phyloP scores from a whole-genome alignment of 2,113 vertebrate species.

The Phrynocephalus versicolor region DNA sequence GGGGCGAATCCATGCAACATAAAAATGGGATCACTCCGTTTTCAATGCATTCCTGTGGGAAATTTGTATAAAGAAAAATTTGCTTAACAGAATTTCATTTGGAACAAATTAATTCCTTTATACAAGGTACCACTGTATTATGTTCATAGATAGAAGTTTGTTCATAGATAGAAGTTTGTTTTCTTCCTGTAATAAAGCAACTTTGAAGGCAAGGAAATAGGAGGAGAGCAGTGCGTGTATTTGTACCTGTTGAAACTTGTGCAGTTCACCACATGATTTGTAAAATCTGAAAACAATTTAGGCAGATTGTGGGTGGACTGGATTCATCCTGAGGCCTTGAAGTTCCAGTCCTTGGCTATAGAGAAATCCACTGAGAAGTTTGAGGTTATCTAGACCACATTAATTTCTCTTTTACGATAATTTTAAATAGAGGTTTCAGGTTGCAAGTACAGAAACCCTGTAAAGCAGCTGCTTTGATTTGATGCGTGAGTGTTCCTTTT shows the following conservation, averaged over 20 bases:
- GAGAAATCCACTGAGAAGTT: neutral
- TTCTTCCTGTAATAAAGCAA: neutral
- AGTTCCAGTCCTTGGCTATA: neutral
- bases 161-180: neutral
- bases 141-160: neutral
- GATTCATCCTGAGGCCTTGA: neutral
- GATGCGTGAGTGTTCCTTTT: conserved; percentile 25
- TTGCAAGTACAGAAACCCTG: neutral
- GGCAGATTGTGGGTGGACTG: neutral
- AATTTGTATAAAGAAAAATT: too few relatives aligned
- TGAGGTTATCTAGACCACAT: neutral
- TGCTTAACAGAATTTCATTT: too few relatives aligned
- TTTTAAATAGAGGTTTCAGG: conserved; percentile 5
- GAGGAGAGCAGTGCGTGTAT: neutral
- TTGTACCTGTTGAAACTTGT: neutral
- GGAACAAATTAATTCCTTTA: too few relatives aligned
- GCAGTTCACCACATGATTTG: neutral
- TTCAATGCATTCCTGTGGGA: too few relatives aligned
- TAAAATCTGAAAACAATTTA: neutral
- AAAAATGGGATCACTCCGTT: too few relatives aligned
- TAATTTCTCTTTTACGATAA: neutral
- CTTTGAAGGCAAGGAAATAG: neutral
- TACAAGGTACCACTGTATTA: too few relatives aligned
- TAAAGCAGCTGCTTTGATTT: neutral
- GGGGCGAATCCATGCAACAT: too few relatives aligned